phyloP scores from a whole-genome alignment of 1,140 invertebrate genomes.

The Listronotus oregonensis region DNA sequence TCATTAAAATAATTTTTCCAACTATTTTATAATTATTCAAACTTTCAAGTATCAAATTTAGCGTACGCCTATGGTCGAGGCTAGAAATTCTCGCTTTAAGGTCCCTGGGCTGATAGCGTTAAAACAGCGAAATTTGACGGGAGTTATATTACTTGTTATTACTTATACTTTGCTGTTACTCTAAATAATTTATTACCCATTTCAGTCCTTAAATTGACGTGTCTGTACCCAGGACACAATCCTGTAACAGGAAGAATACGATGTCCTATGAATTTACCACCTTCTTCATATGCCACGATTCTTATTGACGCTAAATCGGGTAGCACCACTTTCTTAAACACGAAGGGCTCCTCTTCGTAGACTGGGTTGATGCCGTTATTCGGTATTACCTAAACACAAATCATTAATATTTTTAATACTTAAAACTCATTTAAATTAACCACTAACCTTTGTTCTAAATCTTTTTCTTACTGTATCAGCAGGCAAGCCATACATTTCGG shows the following conservation, averaged over 20 bases:
- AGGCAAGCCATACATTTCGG: constrained; percentile 98
- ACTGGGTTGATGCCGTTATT: constrained; percentile 97
- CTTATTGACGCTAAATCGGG: constrained; percentile 95
- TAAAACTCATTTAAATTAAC: not conserved
- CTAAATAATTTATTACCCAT: constrained; percentile 63
- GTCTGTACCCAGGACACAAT: constrained; percentile 91
- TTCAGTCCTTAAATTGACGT: constrained; percentile 87
- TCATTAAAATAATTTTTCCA: too few species aligned
- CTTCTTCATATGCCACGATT: constrained; percentile 96
- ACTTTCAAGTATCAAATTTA: too few species aligned
- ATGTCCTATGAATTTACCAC: constrained; percentile 92
- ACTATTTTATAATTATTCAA: too few species aligned
- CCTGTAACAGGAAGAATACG: constrained; percentile 95
- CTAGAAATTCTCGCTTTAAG: too few species aligned
- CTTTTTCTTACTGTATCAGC: constrained; percentile 97
- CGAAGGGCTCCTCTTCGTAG: constrained; percentile 96
- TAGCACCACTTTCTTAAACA: constrained; percentile 98
- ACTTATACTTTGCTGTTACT: too few species aligned
- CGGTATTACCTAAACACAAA: constrained; percentile 65
- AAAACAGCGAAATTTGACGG: too few species aligned
- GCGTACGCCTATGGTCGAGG: too few species aligned
- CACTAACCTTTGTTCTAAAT: constrained; percentile 82
- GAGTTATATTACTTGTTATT: too few species aligned
- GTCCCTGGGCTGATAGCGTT: too few species aligned
- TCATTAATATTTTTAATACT: not conserved